phyloP scores from a whole-genome alignment of 2,888 invertebrate genomes.

The Endotricha flammealis region DNA sequence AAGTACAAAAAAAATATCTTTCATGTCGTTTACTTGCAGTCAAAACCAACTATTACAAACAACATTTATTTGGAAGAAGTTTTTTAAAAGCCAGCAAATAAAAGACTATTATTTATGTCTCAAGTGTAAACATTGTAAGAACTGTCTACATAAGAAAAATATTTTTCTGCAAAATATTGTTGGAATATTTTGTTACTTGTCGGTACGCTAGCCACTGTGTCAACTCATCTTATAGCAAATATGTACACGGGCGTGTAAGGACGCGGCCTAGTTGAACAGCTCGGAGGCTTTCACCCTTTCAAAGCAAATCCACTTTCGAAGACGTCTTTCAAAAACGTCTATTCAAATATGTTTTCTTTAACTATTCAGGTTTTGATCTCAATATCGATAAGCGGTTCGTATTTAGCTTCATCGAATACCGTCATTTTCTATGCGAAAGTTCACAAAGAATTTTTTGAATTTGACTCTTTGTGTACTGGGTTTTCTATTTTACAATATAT shows the following conservation, averaged over 20 bases:
- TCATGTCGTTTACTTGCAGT: too few species aligned
- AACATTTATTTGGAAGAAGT: too few species aligned
- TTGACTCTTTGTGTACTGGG: background rate
- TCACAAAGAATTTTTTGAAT: conserved; percentile 1
- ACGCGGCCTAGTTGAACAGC: conserved; percentile 46
- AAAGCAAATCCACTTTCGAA: conserved; percentile 46
- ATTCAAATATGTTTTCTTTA: conserved; percentile 33
- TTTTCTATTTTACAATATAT: background rate
- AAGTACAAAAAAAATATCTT: too few species aligned
- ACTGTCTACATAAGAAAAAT: background rate
- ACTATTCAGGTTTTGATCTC: conserved; percentile 27
- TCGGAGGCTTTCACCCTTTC: conserved; percentile 41
- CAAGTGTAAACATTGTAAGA: too few species aligned
- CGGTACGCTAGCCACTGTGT: conserved; percentile 37
- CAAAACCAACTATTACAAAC: too few species aligned
- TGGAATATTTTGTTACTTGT: conserved; percentile 25
- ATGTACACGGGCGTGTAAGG: conserved; percentile 46
- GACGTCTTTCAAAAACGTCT: conserved; percentile 33
- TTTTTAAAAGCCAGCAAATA: too few species aligned
- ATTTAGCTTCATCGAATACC: conserved; percentile 8
- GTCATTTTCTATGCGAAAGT: conserved; percentile 4
- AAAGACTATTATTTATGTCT: too few species aligned
- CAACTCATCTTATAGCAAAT: conserved; percentile 60
- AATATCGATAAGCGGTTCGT: conserved; percentile 23
- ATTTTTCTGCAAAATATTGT: background rate